A percentile compares a stretch with the other conserved stretches of the same genome.
These are phyloP conservation scores for Epinotia nisella DNA, from an alignment of 2,888 invertebrate species.

Conservation along the genomic window DNA sequence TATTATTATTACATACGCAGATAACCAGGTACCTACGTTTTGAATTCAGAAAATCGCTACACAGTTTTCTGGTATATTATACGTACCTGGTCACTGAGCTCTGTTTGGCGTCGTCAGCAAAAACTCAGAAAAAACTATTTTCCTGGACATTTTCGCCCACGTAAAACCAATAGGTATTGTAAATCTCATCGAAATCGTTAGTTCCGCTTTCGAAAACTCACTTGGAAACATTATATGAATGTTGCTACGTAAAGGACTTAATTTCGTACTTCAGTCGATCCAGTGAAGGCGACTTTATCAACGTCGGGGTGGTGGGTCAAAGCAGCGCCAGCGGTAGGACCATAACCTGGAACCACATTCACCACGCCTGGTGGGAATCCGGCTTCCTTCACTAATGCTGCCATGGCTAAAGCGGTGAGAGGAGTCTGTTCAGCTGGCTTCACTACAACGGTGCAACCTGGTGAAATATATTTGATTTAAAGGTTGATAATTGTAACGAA, in stretches of 20 bases:
- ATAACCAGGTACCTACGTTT: too few species aligned
- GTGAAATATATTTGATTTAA: neutral
- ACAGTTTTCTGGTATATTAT: too few species aligned
- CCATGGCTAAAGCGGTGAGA: slow-evolving; percentile 93
- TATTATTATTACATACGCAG: neutral
- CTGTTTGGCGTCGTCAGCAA: too few species aligned
- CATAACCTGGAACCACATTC: slow-evolving; percentile 95
- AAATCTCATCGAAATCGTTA: too few species aligned
- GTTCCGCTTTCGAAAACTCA: too few species aligned
- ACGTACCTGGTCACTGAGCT: neutral
- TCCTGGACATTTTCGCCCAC: too few species aligned
- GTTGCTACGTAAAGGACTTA: too few species aligned
- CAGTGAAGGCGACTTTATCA: slow-evolving; percentile 93
- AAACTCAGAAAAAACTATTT: too few species aligned
- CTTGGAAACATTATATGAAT: too few species aligned
- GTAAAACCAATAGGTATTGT: too few species aligned
- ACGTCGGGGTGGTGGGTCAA: slow-evolving; percentile 89
- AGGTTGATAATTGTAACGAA: neutral
- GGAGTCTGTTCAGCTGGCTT: slow-evolving; percentile 98
- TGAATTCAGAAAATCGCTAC: too few species aligned
- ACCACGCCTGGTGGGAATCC: slow-evolving; percentile 96
- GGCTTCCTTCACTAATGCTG: slow-evolving; percentile 93
- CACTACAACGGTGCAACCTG: slow-evolving; percentile 91
- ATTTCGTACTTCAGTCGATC: slow-evolving; percentile 71
- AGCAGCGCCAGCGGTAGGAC: slow-evolving; percentile 90